These are phyloP conservation scores for Ceratotherium simum DNA, from an alignment of 2,113 vertebrate species.

Conservation along the genomic window DNA sequence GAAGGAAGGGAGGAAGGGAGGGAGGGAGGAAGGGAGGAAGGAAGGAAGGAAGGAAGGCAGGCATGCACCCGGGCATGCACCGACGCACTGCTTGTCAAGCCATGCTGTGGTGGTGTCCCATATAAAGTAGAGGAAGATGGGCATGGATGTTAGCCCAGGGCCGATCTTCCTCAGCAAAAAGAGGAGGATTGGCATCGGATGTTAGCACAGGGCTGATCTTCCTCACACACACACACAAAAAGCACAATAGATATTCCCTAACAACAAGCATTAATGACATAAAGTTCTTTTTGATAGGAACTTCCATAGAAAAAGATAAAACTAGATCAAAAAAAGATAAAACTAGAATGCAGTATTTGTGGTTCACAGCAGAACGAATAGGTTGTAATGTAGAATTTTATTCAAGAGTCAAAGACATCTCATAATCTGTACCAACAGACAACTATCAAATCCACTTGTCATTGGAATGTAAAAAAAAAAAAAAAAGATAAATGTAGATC, in stretches of 20 bases:
- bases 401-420: constrained; percentile 43
- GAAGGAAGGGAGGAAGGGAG: neutral
- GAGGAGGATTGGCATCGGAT: too few species aligned
- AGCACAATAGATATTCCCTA: too few species aligned
- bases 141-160: too few species aligned
- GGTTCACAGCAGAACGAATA: constrained; percentile 57
- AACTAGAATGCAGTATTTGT: neutral
- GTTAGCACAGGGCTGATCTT: too few species aligned
- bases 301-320: neutral
- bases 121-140: too few species aligned
- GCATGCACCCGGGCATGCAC: neutral
- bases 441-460: neutral
- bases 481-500: constrained; percentile 22
- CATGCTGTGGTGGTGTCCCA: too few species aligned
- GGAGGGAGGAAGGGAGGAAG: too few species aligned
- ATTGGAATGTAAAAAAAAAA: constrained; percentile 9
- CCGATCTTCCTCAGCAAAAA: too few species aligned
- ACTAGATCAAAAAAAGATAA: neutral
- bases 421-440: neutral
- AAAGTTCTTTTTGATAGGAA: neutral
- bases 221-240: neutral
- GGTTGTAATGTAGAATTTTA: constrained; percentile 58
- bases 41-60: neutral
- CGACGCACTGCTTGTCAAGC: too few species aligned
- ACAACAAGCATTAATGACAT: neutral